Conservation (phyloP, 1,140 invertebrate genomes). For the Cylas formicarius region DNA sequence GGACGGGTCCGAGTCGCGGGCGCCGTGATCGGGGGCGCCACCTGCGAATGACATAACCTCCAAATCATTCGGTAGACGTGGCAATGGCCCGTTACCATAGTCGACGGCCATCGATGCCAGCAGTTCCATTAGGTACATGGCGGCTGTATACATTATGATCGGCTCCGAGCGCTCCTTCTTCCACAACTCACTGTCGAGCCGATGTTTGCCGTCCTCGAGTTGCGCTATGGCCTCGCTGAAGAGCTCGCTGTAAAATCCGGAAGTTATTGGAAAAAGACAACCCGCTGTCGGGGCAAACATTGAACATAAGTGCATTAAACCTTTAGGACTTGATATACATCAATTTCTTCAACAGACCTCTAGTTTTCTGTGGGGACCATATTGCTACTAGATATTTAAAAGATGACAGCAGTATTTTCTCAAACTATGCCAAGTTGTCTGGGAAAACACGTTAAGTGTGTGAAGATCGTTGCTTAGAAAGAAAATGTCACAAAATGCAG, state of each 20-base stretch:
- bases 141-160: conserved; percentile 48
- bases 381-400: too few relatives aligned
- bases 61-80: conserved; percentile 1
- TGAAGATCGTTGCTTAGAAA: too few relatives aligned
- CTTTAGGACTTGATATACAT: too few relatives aligned
- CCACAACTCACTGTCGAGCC: conserved; percentile 14
- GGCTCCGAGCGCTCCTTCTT: conserved; percentile 16
- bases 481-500: too few relatives aligned
- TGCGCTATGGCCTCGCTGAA: conserved; percentile 31
- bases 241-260: conserved; percentile 20
- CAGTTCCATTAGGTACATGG: conserved; percentile 49
- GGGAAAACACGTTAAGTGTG: too few relatives aligned
- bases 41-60: conserved; percentile 5
- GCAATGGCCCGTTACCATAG: conserved; percentile 19
- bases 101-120: conserved; percentile 41
- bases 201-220: conserved; percentile 27
- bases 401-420: too few relatives aligned
- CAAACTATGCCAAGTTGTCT: too few relatives aligned
- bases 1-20: conserved; percentile 28
- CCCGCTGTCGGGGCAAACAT: too few relatives aligned
- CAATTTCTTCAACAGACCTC: too few relatives aligned
- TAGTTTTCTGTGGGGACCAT: too few relatives aligned
- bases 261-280: too few relatives aligned
- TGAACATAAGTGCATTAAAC: too few relatives aligned
- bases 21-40: conserved; percentile 21